phyloP scores from a whole-genome alignment of 2,797 vertebrate genomes.

The Lophura swinhoii region DNA sequence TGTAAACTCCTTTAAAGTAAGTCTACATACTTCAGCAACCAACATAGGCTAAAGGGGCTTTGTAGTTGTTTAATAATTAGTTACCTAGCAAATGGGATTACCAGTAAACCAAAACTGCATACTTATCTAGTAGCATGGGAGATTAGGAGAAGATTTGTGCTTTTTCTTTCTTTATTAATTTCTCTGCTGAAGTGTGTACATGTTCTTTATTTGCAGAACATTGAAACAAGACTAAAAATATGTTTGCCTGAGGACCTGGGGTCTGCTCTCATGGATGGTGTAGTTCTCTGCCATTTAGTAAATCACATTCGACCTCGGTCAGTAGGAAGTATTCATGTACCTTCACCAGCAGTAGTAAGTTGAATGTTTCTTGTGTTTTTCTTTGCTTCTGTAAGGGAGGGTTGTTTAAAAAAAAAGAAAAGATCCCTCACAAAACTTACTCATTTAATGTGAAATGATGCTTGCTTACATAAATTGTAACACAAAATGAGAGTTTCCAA shows the following conservation, averaged over 20 bases:
- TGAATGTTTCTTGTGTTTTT: not conserved
- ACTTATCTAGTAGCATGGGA: not conserved
- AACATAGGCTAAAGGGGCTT: not conserved
- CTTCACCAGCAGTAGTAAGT: constrained; percentile 94
- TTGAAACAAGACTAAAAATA: constrained; percentile 92
- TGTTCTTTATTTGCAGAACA: constrained; percentile 73
- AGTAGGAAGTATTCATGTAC: constrained; percentile 93
- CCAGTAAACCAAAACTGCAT: not conserved
- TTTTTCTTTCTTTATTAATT: not conserved
- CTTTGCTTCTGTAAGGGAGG: not conserved
- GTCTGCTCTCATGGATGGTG: constrained; percentile 93
- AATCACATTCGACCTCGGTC: constrained; percentile 93
- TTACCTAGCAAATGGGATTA: not conserved
- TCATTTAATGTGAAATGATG: not conserved
- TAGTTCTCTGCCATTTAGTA: constrained; percentile 93
- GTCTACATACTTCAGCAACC: not conserved
- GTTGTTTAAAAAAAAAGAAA: not conserved
- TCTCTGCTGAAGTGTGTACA: not conserved
- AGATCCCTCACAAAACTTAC: not conserved
- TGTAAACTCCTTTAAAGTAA: not conserved
- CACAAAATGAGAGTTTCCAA: not conserved
- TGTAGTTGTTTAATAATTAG: not conserved
- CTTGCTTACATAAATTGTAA: not conserved
- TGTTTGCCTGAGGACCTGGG: constrained; percentile 91
- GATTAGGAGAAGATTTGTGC: not conserved